phyloP scores from a whole-genome alignment of 2,888 invertebrate genomes.

The Digitonthophagus gazella region DNA sequence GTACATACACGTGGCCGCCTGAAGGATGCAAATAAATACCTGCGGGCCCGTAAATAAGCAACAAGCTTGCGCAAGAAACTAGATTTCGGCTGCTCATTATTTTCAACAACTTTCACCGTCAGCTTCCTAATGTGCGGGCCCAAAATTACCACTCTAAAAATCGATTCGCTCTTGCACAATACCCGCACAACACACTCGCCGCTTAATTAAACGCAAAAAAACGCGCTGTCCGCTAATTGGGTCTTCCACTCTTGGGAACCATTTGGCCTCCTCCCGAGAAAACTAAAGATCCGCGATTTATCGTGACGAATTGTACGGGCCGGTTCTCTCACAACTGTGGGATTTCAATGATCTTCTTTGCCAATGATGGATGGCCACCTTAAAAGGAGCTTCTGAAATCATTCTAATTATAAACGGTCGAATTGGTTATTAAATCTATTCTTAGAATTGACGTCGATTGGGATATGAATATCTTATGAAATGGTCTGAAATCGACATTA shows the following conservation, averaged over 20 bases:
- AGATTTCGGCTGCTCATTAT: constrained; percentile 33
- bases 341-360: not conserved
- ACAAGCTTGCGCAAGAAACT: constrained; percentile 31
- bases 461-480: not conserved
- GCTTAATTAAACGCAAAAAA: not conserved
- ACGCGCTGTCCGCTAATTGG: not conserved
- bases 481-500: not conserved
- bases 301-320: not conserved
- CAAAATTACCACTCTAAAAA: not conserved
- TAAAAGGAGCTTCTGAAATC: not conserved
- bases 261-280: too few species aligned
- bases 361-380: not conserved
- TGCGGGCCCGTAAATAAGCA: not conserved
- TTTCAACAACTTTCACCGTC: constrained; percentile 33
- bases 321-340: not conserved
- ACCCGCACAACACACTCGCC: not conserved
- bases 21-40: constrained; percentile 1
- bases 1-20: not conserved
- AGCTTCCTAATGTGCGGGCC: constrained; percentile 4
- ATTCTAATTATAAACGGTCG: not conserved
- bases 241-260: not conserved
- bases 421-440: not conserved
- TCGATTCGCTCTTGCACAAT: not conserved
- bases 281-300: not conserved
- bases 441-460: not conserved